Percentiles rank a stretch among this genome's conserved stretches.
These are phyloP conservation scores for Pipistrellus pipistrellus DNA, from an alignment of 2,797 vertebrate genomes.

Conservation along the genomic window DNA sequence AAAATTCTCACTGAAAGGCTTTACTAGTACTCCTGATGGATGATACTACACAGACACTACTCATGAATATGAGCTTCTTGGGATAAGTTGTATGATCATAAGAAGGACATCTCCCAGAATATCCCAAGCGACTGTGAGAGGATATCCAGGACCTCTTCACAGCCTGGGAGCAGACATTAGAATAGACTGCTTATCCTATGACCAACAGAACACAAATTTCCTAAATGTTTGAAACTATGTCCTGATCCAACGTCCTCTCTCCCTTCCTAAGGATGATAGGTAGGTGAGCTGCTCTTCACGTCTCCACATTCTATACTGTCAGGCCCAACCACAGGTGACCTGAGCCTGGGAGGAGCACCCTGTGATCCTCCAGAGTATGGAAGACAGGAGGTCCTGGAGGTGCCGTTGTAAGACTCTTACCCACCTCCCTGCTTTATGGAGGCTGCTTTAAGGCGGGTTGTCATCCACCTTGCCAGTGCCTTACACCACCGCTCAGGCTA, in stretches of 20 bases:
- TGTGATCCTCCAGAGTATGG: neutral
- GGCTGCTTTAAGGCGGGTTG: neutral
- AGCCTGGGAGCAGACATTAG: neutral
- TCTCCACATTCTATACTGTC: neutral
- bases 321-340: neutral
- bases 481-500: neutral
- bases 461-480: neutral
- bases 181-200: neutral
- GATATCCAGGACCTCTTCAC: neutral
- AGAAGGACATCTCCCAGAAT: neutral
- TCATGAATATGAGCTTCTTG: neutral
- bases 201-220: neutral
- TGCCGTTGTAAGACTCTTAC: neutral
- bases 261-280: neutral
- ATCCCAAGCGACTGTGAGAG: neutral
- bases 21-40: neutral
- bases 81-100: neutral
- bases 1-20: constrained; percentile 68
- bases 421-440: neutral
- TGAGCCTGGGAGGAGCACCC: neutral
- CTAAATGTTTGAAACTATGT: neutral
- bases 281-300: neutral
- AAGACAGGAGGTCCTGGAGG: neutral
- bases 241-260: constrained; percentile 17
- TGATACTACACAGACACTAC: constrained; percentile 22